These are phyloP conservation scores for Hippasteria phrygiana DNA, from an alignment of 53 echinoderm and acorn worm genomes.

Conservation along the genomic window DNA sequence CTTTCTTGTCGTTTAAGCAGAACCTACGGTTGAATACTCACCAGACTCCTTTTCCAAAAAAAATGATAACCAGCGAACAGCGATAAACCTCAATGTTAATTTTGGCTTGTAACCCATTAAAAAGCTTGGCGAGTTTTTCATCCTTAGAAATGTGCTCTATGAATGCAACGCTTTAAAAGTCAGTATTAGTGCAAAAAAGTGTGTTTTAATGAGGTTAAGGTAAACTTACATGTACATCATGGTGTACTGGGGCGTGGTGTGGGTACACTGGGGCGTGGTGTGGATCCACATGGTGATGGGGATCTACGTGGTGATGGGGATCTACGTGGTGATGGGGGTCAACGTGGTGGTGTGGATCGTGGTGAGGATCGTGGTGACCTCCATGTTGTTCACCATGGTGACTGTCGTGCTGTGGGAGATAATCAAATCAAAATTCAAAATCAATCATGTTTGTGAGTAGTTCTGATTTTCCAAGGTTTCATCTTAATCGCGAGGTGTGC, in stretches of 20 bases:
- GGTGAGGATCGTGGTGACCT: constrained; percentile 11
- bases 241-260: constrained; percentile 9
- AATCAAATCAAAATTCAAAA: background rate
- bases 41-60: no score
- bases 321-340: background rate
- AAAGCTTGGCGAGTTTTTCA: no score
- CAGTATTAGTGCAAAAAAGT: background rate
- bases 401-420: background rate
- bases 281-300: background rate
- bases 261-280: background rate
- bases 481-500: background rate
- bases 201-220: background rate
- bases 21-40: no score
- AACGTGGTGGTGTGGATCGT: constrained; percentile 8
- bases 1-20: no score
- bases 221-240: constrained; percentile 7
- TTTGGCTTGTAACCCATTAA: no score
- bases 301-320: background rate
- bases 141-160: no score
- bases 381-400: background rate
- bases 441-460: background rate
- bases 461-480: no score
- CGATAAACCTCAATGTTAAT: no score
- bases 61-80: no score
- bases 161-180: background rate